These are phyloP conservation scores for Galagoides demidoff DNA, from an alignment of 2,797 vertebrate genomes.

Conservation along the genomic window DNA sequence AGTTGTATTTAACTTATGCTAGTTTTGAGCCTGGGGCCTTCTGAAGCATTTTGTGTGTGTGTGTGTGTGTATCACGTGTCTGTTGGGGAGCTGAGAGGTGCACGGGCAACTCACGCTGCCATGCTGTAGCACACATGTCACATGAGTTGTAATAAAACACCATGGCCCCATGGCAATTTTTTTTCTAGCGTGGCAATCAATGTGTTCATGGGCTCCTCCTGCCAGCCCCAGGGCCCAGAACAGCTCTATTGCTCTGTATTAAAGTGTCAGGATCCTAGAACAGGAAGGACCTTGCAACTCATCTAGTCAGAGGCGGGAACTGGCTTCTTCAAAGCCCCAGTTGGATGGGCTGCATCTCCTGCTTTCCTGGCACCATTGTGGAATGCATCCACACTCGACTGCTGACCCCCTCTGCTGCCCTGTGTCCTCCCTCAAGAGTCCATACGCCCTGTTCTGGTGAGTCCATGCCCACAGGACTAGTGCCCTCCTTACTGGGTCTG, in stretches of 20 bases:
- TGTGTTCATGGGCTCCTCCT: neutral
- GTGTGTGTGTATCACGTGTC: no score
- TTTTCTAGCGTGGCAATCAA: no score
- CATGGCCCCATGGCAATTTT: no score
- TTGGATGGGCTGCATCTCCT: neutral
- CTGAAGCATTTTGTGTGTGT: no score
- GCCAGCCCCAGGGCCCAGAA: neutral
- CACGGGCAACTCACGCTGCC: no score
- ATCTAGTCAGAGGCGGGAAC: neutral
- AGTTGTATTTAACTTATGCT: no score
- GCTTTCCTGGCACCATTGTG: neutral
- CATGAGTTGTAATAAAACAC: no score
- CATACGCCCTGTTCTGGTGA: neutral
- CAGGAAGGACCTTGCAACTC: neutral
- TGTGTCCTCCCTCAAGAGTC: fast-evolving
- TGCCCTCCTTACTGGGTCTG: neutral
- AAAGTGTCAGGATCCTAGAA: neutral
- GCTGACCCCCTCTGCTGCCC: neutral
- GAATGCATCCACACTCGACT: neutral
- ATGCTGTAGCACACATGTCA: no score
- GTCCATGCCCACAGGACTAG: neutral
- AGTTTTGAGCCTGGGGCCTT: no score
- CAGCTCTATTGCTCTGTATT: neutral
- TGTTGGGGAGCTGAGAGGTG: no score
- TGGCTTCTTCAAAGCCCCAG: neutral